Evolutionary conservation across 2,797 vertebrate genomes (phyloP).

Genomic region (Antrozous pallidus): DNA sequence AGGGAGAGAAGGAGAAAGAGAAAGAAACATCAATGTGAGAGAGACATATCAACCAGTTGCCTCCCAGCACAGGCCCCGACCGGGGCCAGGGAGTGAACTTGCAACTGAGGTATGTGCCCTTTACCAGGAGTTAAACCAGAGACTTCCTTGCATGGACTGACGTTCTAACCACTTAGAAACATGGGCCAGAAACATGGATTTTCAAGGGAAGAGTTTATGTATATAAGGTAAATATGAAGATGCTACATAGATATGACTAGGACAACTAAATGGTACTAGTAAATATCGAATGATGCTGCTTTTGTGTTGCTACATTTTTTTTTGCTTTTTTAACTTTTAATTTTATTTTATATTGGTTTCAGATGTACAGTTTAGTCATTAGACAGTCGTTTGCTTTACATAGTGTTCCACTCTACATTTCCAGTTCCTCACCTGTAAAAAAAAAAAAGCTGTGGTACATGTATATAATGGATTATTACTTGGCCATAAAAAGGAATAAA

Average conservation of each 20-base stretch:
- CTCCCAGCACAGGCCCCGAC: too few species aligned
- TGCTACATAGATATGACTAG: slow-evolving; percentile 51
- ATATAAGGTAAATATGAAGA: slow-evolving; percentile 17
- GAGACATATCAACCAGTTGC: too few species aligned
- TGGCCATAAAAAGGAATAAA: neutral
- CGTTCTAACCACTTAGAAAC: too few species aligned
- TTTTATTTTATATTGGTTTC: neutral
- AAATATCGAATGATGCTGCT: slow-evolving; percentile 62
- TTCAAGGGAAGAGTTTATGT: slow-evolving; percentile 35
- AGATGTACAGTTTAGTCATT: neutral
- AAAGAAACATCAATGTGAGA: too few species aligned
- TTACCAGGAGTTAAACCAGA: too few species aligned
- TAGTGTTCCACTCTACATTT: neutral
- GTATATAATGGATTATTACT: neutral
- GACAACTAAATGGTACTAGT: slow-evolving; percentile 46
- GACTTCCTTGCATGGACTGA: too few species aligned
- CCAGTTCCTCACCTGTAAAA: neutral
- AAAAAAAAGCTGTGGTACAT: neutral
- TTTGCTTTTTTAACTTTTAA: neutral
- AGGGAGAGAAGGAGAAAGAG: too few species aligned
- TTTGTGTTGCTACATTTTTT: slow-evolving; percentile 47
- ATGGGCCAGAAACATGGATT: neutral
- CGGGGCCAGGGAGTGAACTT: too few species aligned
- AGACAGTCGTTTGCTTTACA: neutral
- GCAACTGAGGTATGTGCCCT: too few species aligned